Evolutionary conservation across 2,888 invertebrate species (phyloP), one percentile per base, ranked within the genome.

Genomic region (Anthophora plumipes): DNA sequence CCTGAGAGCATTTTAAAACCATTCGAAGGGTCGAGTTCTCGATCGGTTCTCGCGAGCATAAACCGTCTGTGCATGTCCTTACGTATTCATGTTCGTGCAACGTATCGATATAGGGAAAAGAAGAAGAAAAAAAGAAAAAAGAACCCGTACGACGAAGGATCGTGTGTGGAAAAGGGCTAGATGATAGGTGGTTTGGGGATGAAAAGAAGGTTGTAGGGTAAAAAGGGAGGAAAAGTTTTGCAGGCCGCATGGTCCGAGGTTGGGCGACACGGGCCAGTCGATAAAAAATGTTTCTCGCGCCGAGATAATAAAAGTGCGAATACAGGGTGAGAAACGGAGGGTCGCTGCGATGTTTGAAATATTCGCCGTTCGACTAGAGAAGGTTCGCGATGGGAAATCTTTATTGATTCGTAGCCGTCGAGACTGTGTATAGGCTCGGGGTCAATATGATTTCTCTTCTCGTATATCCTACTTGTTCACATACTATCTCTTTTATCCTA

Each of bases 291-390:
- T 92, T 90, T 90, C 91, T 86, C 84, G 85, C 86, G 84, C 78
- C 83, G 87, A 90, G 91, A 91, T 91, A 91, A 92, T 92, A 92
- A 92, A 92, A 92, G 90, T 90, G 91, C 88, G 91, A 92, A 91
- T 91, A 91, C 70, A 46, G 72, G 77, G 70, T 68, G 67, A 77
- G 75, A 50, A 59, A 70, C 61, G 66, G 70, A 80, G 84, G 81
- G 83, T 80, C 82, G 76, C 77, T 83, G 90, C n/a, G 89, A 91
- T 91, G 90, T 91, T 91, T 91, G 90, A 91, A 92, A 92, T 92
- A 92, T 92, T 91, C 89, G 84, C 88, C 83, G 79, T 87, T 83
- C 84, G 85, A 83, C 76, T 88, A 3, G 71, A 3, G 71, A 79
- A 88, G 77, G 74, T 89, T 88, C 85, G 89, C 90, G 90, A 90